Base-by-base conservation (phyloP, 37 sponge, comb jelly and placozoan species). In the Ianthella basta region DNA sequence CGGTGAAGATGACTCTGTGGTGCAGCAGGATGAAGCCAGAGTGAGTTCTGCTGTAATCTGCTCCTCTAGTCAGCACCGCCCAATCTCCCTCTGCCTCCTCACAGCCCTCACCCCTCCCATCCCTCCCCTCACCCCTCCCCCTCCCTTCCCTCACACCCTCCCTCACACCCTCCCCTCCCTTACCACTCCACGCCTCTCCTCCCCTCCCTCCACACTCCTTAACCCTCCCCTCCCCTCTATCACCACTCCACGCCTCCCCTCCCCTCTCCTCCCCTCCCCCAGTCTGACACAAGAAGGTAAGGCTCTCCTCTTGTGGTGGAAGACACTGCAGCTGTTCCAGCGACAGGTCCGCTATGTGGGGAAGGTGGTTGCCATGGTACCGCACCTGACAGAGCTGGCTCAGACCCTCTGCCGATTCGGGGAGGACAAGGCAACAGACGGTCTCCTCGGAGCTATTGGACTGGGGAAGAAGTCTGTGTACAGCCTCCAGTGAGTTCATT, bases 371-470 rank as follows among this genome's bases (percentile, higher is more conserved):
- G 20, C 56, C 0, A 54, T 95, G 0, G 74, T 88, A 1, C 84
- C 91, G 19, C 80, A 85, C 56, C 18, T 96, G 25, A 72, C 87
- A 2, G 64, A 78, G 38, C 53, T 96, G 37, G 90, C 83, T 13
- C 79, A 79, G 16, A 53, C 59, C 4, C 56, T 96, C 29, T 40
- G 54, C 12, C 59, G 90, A 0, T 83, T 83, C 53, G 92, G 92
- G 37, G 97, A 93, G 60, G 97, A 96, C 80, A 93, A 93, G 72
- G 87, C 87, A 1, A 79, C 87, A 15, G 94, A 93, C n/a, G 97
- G 97, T 30, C 63, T 96, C 29, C 86, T 96, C 18, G 94, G 97
- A 16, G 92, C 73, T 19, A 91, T 96, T 72, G 94, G 97, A 36
- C 75, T 96, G 37, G 97, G 97, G 16, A 93, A 89, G 87, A 91